These are phyloP conservation scores for Rhinogobio ventralis DNA, from an alignment of 2,797 vertebrate genomes.

Conservation along the genomic window DNA sequence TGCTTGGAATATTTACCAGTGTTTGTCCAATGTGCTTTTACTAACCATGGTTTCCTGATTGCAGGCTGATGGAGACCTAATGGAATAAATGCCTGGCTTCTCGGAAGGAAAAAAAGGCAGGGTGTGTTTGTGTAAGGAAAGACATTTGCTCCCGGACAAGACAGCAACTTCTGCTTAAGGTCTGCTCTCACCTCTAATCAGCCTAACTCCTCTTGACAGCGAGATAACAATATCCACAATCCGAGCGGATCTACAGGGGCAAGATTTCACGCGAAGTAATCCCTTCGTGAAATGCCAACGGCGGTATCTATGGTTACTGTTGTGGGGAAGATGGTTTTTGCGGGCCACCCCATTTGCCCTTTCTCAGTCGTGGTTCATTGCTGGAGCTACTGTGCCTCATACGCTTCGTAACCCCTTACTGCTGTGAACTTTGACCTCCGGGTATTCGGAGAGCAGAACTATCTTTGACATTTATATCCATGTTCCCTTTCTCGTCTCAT, in stretches of 20 bases:
- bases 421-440: constrained; percentile 44
- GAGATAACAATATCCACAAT: constrained; percentile 55
- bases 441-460: constrained; percentile 50
- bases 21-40: constrained; percentile 22
- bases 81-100: constrained; percentile 37
- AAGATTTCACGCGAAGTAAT: constrained; percentile 50
- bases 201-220: constrained; percentile 57
- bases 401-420: constrained; percentile 29
- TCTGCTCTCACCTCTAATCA: constrained; percentile 56
- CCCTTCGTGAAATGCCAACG: constrained; percentile 55
- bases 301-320: constrained; percentile 58
- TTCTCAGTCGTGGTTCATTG: constrained; percentile 49
- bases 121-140: constrained; percentile 40
- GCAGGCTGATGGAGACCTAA: constrained; percentile 23
- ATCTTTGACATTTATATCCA: constrained; percentile 57
- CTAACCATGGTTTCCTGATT: constrained; percentile 32
- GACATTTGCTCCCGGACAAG: constrained; percentile 41
- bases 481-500: constrained; percentile 33
- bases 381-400: constrained; percentile 1
- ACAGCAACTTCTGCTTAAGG: constrained; percentile 49
- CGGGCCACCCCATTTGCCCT: constrained; percentile 47
- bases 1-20: constrained; percentile 20
- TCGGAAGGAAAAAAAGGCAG: background rate
- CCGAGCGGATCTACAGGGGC: constrained; percentile 48
- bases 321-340: constrained; percentile 56